Evolutionary conservation across 2,113 vertebrate species (phyloP), one percentile per base, ranked within the genome.

Genomic region (Channa maculata): DNA sequence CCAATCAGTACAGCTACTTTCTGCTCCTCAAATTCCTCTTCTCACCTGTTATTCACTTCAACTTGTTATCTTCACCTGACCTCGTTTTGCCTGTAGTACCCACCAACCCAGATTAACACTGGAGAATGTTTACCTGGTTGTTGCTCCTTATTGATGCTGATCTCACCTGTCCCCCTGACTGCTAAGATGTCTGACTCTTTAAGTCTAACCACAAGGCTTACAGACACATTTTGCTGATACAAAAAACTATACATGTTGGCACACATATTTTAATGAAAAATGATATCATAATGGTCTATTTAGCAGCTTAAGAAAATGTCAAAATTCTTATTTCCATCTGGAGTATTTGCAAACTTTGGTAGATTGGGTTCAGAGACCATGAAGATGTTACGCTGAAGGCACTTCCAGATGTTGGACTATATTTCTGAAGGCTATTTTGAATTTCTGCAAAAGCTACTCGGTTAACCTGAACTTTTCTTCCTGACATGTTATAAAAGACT

Each of bases 391-490:
- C 41, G 41, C 59, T 69, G 2, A 49, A 66, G 50, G 65, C 62
- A 49, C 36, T 62, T 77, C 39, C 55, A 79, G 41, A 64, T 50
- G 72, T 55, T 62, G 8, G 12, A 54, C n/a, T 12, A 9, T 38
- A n/a, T 78, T 61, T 72, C 36, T 50, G 45, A 43, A 10, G 54
- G 36, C 15, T 50, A 46, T 24, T 53, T 64, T 53, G 52, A 64
- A 36, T 60, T 77, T 77, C 59, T 2, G 34, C 52, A 49, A 76
- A 71, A 68, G 39, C 71, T 33, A 50, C 48, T 50, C 61, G 74
- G 46, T 70, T 83, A 83, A 83, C 62, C 73, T 67, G 52, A 68
- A 48, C 34, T 65, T 45, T 13, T 65, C 24, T 37, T 63, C 51
- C 71, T 77, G 52, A 60, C 6, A 1, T 69, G 51, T 69, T 71